Conservation (phyloP, 2,797 vertebrate genomes). For the Pelodytes ibericus region DNA sequence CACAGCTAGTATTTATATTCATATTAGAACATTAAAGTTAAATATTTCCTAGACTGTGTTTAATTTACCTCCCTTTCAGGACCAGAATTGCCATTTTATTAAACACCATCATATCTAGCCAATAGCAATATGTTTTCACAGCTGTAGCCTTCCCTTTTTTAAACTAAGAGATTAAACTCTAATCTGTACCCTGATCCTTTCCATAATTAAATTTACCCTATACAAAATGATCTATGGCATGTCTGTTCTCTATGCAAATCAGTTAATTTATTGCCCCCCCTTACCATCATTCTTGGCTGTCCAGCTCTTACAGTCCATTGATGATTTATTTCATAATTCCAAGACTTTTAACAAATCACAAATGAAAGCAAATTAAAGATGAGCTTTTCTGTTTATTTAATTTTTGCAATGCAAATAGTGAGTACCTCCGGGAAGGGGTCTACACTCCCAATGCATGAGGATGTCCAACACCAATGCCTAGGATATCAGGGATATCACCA, state of each 20-base stretch:
- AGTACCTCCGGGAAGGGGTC: too few relatives aligned
- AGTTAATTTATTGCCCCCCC: slow-evolving; percentile 26
- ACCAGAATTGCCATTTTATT: background rate
- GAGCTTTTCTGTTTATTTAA: too few relatives aligned
- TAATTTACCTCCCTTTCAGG: background rate
- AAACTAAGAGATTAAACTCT: slow-evolving; percentile 39
- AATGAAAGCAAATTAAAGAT: too few relatives aligned
- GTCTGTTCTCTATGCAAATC: slow-evolving; percentile 41
- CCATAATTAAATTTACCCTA: slow-evolving; percentile 38
- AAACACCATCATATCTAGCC: background rate
- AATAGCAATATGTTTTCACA: slow-evolving; percentile 21
- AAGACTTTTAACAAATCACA: background rate
- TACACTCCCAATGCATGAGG: too few relatives aligned
- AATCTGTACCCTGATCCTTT: slow-evolving; percentile 20
- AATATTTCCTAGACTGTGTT: too few relatives aligned
- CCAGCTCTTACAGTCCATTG: slow-evolving; percentile 4
- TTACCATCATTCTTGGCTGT: background rate
- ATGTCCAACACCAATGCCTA: too few relatives aligned
- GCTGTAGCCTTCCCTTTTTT: slow-evolving; percentile 35
- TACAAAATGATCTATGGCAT: slow-evolving; percentile 35
- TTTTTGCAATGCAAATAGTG: too few relatives aligned
- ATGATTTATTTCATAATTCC: background rate
- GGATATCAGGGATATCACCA: too few relatives aligned
- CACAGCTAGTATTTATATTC: background rate
- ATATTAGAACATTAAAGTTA: background rate